Percentiles rank a stretch among this genome's conserved stretches.
These are phyloP conservation scores for Ancistrus triradiatus DNA, from an alignment of 2,113 vertebrate genomes.

Conservation along the genomic window DNA sequence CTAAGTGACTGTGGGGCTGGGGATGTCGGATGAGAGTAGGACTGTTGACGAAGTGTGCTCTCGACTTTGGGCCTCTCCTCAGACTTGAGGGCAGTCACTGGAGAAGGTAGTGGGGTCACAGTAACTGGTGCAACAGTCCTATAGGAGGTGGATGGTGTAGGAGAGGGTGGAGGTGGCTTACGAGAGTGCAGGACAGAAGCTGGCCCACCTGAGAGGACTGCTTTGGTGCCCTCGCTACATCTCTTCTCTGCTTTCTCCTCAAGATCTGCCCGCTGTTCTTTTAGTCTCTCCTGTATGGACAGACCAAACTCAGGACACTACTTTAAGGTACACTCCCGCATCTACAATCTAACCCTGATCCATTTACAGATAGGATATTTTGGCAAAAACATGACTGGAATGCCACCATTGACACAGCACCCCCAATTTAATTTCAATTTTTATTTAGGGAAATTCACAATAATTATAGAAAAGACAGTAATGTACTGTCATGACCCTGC, in stretches of 20 bases:
- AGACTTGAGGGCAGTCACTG: constrained; percentile 78
- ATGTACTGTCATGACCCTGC: too few relatives aligned
- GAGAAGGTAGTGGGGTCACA: constrained; percentile 71
- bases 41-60: constrained; percentile 71
- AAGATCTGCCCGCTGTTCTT: constrained; percentile 81
- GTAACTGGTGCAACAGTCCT: constrained; percentile 74
- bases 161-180: constrained; percentile 72
- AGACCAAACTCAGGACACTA: background rate
- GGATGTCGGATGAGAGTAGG: constrained; percentile 78
- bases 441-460: too few relatives aligned
- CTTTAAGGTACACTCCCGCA: too few relatives aligned
- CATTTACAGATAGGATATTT: too few relatives aligned
- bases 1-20: constrained; percentile 74
- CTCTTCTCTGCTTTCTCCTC: constrained; percentile 84
- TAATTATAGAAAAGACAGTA: too few relatives aligned
- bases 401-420: too few relatives aligned
- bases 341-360: too few relatives aligned
- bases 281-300: constrained; percentile 80
- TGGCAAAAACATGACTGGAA: too few relatives aligned
- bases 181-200: constrained; percentile 72
- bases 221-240: constrained; percentile 71
- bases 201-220: constrained; percentile 62
- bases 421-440: too few relatives aligned
- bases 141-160: constrained; percentile 72
- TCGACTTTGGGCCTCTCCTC: constrained; percentile 82